Percentiles rank a stretch among this genome's conserved stretches.
These are phyloP conservation scores for Ariopsis seemanni DNA, from an alignment of 2,113 vertebrate species.

Conservation along the genomic window DNA sequence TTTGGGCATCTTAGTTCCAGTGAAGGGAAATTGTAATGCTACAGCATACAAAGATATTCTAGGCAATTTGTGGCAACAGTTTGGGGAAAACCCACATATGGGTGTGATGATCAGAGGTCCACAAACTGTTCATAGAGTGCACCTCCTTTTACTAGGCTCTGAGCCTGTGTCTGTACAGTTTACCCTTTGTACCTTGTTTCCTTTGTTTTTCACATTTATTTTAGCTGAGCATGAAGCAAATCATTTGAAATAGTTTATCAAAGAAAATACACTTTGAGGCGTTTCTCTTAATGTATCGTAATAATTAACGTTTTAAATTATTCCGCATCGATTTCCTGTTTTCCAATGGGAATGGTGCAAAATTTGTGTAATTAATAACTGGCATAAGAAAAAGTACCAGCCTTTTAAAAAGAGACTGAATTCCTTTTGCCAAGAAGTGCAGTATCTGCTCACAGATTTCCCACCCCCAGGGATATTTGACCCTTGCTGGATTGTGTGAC, in stretches of 20 bases:
- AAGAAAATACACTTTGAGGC: not conserved
- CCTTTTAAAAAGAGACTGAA: conserved; percentile 5
- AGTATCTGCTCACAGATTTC: conserved; percentile 37
- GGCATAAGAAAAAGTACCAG: not conserved
- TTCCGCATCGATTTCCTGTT: not conserved
- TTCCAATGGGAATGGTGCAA: not conserved
- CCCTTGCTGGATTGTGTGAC: conserved; percentile 30
- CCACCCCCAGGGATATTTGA: not conserved
- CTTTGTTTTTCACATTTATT: not conserved
- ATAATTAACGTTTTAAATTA: not conserved
- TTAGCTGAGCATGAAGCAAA: not conserved
- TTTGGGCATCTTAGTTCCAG: not conserved
- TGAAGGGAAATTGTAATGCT: too few species aligned
- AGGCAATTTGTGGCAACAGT: not conserved
- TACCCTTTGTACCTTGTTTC: not conserved
- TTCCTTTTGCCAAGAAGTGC: conserved; percentile 17
- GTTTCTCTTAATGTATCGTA: not conserved
- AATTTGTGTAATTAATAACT: conserved; percentile 25
- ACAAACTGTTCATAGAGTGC: not conserved
- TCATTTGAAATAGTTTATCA: not conserved
- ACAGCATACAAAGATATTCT: not conserved
- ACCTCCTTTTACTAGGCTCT: not conserved
- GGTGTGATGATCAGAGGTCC: not conserved
- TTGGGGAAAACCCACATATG: too few species aligned
- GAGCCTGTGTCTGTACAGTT: not conserved